Percentiles rank a stretch among this genome's conserved stretches.
These are phyloP conservation scores for Phylloscopus whistleri DNA, from an alignment of 2,113 vertebrate genomes.

Conservation along the genomic window DNA sequence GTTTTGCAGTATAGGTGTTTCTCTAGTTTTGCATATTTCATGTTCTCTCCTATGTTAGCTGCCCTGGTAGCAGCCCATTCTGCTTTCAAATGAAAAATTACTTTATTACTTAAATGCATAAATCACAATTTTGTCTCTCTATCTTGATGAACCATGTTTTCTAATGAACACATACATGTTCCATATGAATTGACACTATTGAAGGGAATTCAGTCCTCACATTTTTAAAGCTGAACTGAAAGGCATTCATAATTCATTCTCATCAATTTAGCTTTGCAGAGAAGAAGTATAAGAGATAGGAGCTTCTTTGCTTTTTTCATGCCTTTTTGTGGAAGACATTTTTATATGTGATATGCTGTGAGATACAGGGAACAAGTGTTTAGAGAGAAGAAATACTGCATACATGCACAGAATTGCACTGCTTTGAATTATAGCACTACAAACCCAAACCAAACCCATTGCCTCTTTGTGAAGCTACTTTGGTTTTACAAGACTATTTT, in stretches of 20 bases:
- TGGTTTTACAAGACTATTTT: not conserved
- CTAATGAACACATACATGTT: not conserved
- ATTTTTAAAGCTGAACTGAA: conserved; percentile 56
- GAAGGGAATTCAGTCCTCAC: not conserved
- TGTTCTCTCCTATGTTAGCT: not conserved
- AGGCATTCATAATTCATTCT: conserved; percentile 51
- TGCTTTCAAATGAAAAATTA: not conserved
- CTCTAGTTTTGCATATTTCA: not conserved
- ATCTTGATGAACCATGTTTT: conserved; percentile 2
- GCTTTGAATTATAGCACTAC: not conserved
- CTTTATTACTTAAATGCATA: not conserved
- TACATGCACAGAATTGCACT: not conserved
- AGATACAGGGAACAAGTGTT: not conserved
- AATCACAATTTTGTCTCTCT: not conserved
- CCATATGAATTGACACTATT: not conserved
- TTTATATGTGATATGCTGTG: not conserved
- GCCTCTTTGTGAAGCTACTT: not conserved
- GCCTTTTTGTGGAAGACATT: not conserved
- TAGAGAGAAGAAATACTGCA: not conserved
- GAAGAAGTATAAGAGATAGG: not conserved
- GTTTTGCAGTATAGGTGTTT: not conserved
- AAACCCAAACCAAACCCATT: not conserved
- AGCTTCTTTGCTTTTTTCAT: not conserved
- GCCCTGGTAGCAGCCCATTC: not conserved
- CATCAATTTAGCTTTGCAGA: conserved; percentile 20